These are phyloP conservation scores for Ceratina australensis DNA, from an alignment of 1,140 invertebrate genomes.

Conservation along the genomic window DNA sequence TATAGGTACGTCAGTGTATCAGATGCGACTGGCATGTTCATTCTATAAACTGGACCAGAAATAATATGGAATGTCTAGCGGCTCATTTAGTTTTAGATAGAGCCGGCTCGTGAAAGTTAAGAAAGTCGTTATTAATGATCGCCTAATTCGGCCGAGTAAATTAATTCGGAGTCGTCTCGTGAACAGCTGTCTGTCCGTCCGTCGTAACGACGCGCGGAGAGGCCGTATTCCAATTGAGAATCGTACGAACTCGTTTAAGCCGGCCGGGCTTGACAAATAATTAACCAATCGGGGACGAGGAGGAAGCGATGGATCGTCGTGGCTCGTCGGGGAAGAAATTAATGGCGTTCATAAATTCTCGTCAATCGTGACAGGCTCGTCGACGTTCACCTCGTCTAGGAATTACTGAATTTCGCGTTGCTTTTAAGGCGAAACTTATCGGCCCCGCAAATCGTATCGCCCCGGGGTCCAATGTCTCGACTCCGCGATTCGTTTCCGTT, in stretches of 20 bases:
- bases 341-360: constrained; percentile 54
- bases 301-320: constrained; percentile 49
- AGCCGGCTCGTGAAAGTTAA: not conserved
- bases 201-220: not conserved
- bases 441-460: constrained; percentile 47
- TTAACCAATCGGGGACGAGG: constrained; percentile 47
- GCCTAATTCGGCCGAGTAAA: constrained; percentile 8
- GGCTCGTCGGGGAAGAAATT: constrained; percentile 30
- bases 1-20: not conserved
- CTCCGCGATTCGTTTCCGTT: constrained; percentile 45
- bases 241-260: constrained; percentile 31
- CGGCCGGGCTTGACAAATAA: constrained; percentile 44
- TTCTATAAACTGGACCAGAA: not conserved
- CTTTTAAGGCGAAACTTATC: constrained; percentile 61
- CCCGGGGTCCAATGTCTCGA: constrained; percentile 15
- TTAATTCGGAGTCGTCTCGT: constrained; percentile 18
- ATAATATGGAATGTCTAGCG: not conserved
- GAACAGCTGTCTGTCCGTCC: constrained; percentile 8
- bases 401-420: constrained; percentile 40
- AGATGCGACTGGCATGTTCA: no score
- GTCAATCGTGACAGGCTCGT: constrained; percentile 35
- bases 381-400: constrained; percentile 33
- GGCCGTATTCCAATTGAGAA: not conserved
- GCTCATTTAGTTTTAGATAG: not conserved
- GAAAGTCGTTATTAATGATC: constrained; percentile 14